A percentile compares a stretch with the other conserved stretches of the same genome.
These are phyloP conservation scores for Palythoa caribaeorum DNA, from an alignment of 92 coral and sea anemone species.

Conservation along the genomic window DNA sequence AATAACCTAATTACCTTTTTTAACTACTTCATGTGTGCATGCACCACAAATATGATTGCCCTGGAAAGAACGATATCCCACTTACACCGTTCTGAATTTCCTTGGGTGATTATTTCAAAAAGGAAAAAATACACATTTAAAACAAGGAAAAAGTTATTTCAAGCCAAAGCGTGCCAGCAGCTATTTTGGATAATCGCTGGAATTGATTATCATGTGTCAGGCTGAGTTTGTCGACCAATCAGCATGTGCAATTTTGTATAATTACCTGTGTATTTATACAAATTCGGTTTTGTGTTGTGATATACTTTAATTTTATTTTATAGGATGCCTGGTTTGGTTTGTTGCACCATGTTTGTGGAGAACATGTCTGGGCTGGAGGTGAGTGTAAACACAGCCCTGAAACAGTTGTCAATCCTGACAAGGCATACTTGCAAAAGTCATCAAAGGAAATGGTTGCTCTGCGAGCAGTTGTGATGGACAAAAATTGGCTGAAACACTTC, in stretches of 20 bases:
- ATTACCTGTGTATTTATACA: too few relatives aligned
- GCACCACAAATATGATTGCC: not conserved
- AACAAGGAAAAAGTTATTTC: too few relatives aligned
- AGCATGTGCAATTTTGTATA: too few relatives aligned
- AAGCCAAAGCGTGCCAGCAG: too few relatives aligned
- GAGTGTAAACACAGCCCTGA: slow-evolving; percentile 50
- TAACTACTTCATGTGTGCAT: not conserved
- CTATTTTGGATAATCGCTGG: too few relatives aligned
- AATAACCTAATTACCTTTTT: not conserved
- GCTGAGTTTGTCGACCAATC: too few relatives aligned
- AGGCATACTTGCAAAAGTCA: slow-evolving; percentile 31
- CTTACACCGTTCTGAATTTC: not conserved
- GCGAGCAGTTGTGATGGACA: slow-evolving; percentile 30
- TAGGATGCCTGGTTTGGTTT: slow-evolving; percentile 62
- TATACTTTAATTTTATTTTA: not conserved
- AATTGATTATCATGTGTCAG: too few relatives aligned
- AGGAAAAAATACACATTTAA: too few relatives aligned
- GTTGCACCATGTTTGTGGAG: slow-evolving; percentile 62
- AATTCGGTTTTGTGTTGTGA: not conserved
- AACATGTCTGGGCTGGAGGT: slow-evolving; percentile 62
- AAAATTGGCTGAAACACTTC: slow-evolving; percentile 57
- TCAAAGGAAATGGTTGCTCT: slow-evolving; percentile 43
- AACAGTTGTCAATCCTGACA: slow-evolving; percentile 21
- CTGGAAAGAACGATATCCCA: not conserved
- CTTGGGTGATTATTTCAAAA: not conserved